Percentiles rank a stretch among this genome's conserved stretches.
phyloP scores from a whole-genome alignment of 2,888 invertebrate species.

The Xestobium rufovillosum region DNA sequence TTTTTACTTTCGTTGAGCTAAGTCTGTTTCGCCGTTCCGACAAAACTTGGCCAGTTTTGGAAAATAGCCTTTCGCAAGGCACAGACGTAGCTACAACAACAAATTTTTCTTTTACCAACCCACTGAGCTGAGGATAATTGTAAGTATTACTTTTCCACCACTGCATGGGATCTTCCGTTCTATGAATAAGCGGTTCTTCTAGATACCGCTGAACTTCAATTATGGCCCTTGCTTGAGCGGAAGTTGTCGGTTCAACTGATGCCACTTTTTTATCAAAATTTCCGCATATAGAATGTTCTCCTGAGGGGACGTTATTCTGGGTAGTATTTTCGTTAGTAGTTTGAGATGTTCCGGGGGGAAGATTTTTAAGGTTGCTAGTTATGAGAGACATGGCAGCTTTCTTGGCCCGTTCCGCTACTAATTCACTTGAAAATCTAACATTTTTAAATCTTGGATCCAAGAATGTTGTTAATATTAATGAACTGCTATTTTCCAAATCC shows the following conservation, averaged over 20 bases:
- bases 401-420: conserved; percentile 4
- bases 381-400: too few species aligned
- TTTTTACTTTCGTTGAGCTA: conserved; percentile 10
- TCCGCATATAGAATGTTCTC: conserved; percentile 3
- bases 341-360: too few species aligned
- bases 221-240: conserved; percentile 17
- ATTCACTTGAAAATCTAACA: conserved; percentile 18
- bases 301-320: not conserved
- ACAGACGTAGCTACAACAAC: conserved; percentile 17
- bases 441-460: conserved; percentile 24
- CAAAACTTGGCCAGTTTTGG: conserved; percentile 15
- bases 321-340: not conserved
- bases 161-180: conserved; percentile 15
- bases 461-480: conserved; percentile 19
- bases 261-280: conserved; percentile 6
- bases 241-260: not conserved
- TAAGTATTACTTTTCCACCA: conserved; percentile 21
- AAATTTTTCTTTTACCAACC: conserved; percentile 16
- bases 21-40: conserved; percentile 11
- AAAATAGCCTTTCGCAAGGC: conserved; percentile 16
- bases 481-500: conserved; percentile 19
- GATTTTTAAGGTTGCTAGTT: too few species aligned
- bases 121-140: conserved; percentile 17
- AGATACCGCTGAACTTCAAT: conserved; percentile 20
- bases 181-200: conserved; percentile 16